Conservation (phyloP, 2,888 invertebrate species). For the Caenorhabditis parvicauda region DNA sequence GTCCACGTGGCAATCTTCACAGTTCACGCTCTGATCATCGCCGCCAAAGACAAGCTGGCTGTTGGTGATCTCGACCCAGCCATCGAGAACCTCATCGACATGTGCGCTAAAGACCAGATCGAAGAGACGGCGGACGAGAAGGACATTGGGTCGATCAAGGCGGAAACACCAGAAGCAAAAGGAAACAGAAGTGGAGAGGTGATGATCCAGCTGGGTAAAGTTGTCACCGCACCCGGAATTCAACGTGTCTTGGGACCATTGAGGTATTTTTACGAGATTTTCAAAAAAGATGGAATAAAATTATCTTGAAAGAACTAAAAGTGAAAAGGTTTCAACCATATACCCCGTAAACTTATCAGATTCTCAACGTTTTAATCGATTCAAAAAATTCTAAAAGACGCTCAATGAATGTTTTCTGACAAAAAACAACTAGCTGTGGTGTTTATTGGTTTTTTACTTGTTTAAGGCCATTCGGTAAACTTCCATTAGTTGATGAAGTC, state of each 20-base stretch:
- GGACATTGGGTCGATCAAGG: constrained; percentile 79
- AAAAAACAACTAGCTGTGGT: too few species aligned
- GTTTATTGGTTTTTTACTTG: too few species aligned
- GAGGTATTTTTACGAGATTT: constrained; percentile 1
- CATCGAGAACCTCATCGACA: constrained; percentile 73
- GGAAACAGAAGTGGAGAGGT: constrained; percentile 81
- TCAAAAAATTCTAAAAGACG: too few species aligned
- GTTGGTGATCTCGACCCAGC: constrained; percentile 79
- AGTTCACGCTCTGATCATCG: constrained; percentile 78
- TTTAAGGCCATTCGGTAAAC: too few species aligned
- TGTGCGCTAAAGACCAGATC: constrained; percentile 84
- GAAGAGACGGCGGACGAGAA: constrained; percentile 86
- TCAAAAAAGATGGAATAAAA: too few species aligned
- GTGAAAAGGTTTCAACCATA: too few species aligned
- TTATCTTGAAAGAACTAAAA: too few species aligned
- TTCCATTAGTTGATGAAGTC: too few species aligned
- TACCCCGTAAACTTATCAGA: too few species aligned
- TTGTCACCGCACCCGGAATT: constrained; percentile 72
- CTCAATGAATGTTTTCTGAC: too few species aligned
- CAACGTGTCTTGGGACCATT: constrained; percentile 26
- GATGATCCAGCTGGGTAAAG: constrained; percentile 78
- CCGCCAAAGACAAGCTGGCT: constrained; percentile 69
- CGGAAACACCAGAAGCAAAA: constrained; percentile 70
- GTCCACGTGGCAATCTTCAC: constrained; percentile 88
- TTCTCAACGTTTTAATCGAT: too few species aligned